Percentiles rank a stretch among this genome's conserved stretches.
phyloP scores from a whole-genome alignment of 2,888 invertebrate species.

The Baccha elongata region DNA sequence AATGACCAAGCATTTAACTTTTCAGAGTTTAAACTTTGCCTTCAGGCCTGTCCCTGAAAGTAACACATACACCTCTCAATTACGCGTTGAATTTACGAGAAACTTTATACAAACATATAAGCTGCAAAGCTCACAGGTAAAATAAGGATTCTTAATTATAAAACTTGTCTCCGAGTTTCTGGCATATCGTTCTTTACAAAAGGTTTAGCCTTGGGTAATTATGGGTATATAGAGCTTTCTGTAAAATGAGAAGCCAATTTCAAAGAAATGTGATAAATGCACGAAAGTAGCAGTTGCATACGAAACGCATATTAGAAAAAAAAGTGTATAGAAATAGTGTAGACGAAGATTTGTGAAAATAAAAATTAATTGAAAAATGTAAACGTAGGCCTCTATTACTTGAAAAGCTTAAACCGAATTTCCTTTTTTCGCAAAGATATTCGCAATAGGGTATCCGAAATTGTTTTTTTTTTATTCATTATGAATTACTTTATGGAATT shows the following conservation, averaged over 20 bases:
- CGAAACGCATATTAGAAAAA: not conserved
- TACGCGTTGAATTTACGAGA: not conserved
- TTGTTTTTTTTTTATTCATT: too few species aligned
- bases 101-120: not conserved
- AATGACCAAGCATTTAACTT: conserved; percentile 68
- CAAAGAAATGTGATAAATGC: not conserved
- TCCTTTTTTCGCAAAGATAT: too few species aligned
- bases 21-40: conserved; percentile 52
- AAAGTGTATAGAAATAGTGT: too few species aligned
- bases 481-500: too few species aligned
- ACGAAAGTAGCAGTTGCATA: not conserved
- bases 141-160: conserved; percentile 34
- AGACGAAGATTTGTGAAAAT: too few species aligned
- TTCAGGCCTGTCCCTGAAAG: not conserved
- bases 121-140: not conserved
- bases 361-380: too few species aligned
- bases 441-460: too few species aligned
- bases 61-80: not conserved
- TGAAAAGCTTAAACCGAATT: too few species aligned
- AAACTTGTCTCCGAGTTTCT: conserved; percentile 31
- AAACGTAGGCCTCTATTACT: too few species aligned
- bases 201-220: not conserved
- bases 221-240: not conserved
- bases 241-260: not conserved
- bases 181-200: not conserved